Base-by-base conservation (phyloP, 2,113 vertebrate species). In the Paramisgurnus dabryanus region DNA sequence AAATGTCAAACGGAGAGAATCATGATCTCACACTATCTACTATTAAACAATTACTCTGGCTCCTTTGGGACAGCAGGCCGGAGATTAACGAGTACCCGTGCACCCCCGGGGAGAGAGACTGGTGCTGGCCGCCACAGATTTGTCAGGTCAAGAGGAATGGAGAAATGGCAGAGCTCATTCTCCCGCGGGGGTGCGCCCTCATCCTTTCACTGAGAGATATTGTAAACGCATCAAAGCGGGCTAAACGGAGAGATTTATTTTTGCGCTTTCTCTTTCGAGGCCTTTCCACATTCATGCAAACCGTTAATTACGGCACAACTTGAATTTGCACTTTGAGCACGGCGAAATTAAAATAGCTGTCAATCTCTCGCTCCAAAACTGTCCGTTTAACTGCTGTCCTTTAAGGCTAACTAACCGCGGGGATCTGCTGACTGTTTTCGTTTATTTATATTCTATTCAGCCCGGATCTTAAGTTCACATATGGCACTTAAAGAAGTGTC, bases 131-230 rank as follows among this genome's bases (percentile, higher is more conserved):
- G 45, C 75, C 67, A 82, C 49, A 79, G 63, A 79, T 84, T 79
- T 80, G 85, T 65, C 85, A 84, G 83, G 78, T 84, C 85, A 85
- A 64, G 66, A 83, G 79, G 74, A 83, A 80, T 83, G 67, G 76
- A 61, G 66, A 81, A 82, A 79, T 75, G 71, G 63, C 78, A 83
- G 73, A 81, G 75, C 69, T 83, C 83, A 70, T 69, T 67, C 68
- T 55, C 80, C 70, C 60, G 47, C 7, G 69, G 80, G 76, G 67
- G 78, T 47, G 58, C 50, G 58, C 45, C 58, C 60, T 53, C 61
- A 4, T 76, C 45, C 66, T 53, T 58, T 66, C 18, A 66, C 58
- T 12, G 34, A 13, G 39, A 75, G 57, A 76, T 66, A 82, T 79
- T 77, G 82, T 22, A 79, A 61, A 39, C 65, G 65, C 72, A 82